Percentiles rank a stretch among this genome's conserved stretches.
These are phyloP conservation scores for Hormiphora californensis DNA, from an alignment of 37 sponge, comb jelly and placozoan species.

Conservation along the genomic window DNA sequence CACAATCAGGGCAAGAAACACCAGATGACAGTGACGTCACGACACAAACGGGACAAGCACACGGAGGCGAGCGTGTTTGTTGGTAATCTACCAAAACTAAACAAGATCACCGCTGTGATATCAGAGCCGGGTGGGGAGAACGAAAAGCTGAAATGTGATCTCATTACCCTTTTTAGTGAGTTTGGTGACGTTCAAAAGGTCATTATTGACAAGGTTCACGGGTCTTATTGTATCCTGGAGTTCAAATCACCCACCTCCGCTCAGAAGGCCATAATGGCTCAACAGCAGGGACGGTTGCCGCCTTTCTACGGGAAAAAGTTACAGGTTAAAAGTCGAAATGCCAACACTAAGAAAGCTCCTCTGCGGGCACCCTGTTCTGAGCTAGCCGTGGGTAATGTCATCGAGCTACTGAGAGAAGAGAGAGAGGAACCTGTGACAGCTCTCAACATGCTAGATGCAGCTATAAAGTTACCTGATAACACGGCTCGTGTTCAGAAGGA, in stretches of 20 bases:
- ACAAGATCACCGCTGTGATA: neutral
- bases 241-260: constrained; percentile 7
- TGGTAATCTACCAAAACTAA: constrained; percentile 18
- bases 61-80: constrained; percentile 32
- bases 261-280: neutral
- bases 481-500: neutral
- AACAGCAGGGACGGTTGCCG: neutral
- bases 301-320: constrained; percentile 26
- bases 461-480: neutral
- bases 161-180: neutral
- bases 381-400: neutral
- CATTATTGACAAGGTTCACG: constrained; percentile 34
- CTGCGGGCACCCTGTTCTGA: neutral
- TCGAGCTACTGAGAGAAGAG: neutral
- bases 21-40: neutral
- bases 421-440: constrained; percentile 19
- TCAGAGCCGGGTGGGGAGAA: neutral
- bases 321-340: constrained; percentile 24
- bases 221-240: constrained; percentile 46
- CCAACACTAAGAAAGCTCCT: constrained; percentile 5
- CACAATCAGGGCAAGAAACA: constrained; percentile 47
- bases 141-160: constrained; percentile 4
- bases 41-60: constrained; percentile 18
- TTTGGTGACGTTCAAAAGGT: neutral
- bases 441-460: constrained; percentile 48